Evolutionary conservation across 2,113 vertebrate species (phyloP).

Genomic region (Alouatta palliata): DNA sequence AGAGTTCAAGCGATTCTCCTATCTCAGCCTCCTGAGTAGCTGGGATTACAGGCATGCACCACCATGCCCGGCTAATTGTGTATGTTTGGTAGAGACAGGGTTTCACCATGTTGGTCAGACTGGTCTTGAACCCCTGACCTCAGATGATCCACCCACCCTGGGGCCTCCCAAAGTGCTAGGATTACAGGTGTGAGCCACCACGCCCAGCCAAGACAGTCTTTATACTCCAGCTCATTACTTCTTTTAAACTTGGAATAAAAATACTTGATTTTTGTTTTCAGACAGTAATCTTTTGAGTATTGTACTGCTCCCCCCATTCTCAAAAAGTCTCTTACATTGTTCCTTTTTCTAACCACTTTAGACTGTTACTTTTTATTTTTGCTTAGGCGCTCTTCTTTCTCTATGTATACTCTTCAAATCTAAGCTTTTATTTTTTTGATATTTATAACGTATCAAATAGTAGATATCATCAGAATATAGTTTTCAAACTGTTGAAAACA

Average conservation of each 20-base stretch:
- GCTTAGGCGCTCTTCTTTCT: not conserved
- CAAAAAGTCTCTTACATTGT: not conserved
- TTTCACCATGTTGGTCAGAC: too few relatives aligned
- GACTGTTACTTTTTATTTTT: not conserved
- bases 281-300: not conserved
- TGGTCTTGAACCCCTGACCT: too few relatives aligned
- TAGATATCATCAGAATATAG: not conserved
- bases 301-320: not conserved
- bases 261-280: conserved; percentile 1
- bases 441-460: not conserved
- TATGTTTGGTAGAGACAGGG: too few relatives aligned
- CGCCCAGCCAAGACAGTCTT: not conserved
- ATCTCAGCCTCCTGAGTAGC: too few relatives aligned
- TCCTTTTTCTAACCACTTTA: not conserved
- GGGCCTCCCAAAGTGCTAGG: too few relatives aligned
- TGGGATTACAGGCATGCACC: too few relatives aligned
- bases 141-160: too few relatives aligned
- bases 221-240: not conserved
- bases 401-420: not conserved
- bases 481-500: not conserved
- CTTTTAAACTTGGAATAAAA: not conserved
- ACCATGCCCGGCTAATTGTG: too few relatives aligned
- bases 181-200: too few relatives aligned
- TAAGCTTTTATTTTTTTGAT: not conserved
- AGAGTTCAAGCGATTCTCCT: too few relatives aligned